A percentile compares a stretch with the other conserved stretches of the same genome.
phyloP scores from a whole-genome alignment of 2,113 vertebrate species.

The Lepisosteus oculatus region DNA sequence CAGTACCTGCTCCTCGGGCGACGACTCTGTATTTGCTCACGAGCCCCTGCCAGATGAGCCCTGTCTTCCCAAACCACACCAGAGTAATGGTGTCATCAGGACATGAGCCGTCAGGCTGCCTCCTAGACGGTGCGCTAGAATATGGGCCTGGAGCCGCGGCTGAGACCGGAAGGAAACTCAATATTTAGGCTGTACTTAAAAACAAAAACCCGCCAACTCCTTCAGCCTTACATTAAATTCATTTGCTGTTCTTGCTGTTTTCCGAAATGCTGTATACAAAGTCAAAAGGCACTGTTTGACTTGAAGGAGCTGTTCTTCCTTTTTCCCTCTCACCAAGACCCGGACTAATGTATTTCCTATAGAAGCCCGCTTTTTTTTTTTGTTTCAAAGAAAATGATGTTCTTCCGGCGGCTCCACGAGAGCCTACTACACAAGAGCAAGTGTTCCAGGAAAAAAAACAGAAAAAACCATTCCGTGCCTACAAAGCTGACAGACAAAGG shows the following conservation, averaged over 20 bases:
- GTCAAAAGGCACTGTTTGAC: conserved; percentile 63
- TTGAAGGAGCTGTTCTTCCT: conserved; percentile 53
- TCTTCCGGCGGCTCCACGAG: too few relatives aligned
- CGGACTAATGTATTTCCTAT: conserved; percentile 31
- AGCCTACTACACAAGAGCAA: conserved; percentile 5
- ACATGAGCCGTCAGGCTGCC: conserved; percentile 58
- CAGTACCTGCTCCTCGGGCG: conserved; percentile 92
- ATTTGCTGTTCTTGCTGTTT: not conserved
- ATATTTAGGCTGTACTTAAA: conserved; percentile 12
- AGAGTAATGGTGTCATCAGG: conserved; percentile 67
- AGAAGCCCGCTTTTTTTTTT: not conserved
- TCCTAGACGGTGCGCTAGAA: not conserved
- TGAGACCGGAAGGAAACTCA: not conserved
- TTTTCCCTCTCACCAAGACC: conserved; percentile 20
- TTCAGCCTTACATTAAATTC: conserved; percentile 42
- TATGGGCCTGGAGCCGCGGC: not conserved
- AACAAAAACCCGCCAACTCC: conserved; percentile 33
- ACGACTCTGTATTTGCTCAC: conserved; percentile 92
- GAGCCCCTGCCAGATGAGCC: conserved; percentile 85
- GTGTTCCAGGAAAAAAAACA: conserved; percentile 31
- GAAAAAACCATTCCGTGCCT: conserved; percentile 50
- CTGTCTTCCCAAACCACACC: conserved; percentile 76
- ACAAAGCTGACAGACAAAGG: conserved; percentile 12
- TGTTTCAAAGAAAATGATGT: not conserved
- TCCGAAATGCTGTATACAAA: conserved; percentile 49